phyloP scores from a whole-genome alignment of 2,797 vertebrate species.

The Paramormyrops hopkinsi region DNA sequence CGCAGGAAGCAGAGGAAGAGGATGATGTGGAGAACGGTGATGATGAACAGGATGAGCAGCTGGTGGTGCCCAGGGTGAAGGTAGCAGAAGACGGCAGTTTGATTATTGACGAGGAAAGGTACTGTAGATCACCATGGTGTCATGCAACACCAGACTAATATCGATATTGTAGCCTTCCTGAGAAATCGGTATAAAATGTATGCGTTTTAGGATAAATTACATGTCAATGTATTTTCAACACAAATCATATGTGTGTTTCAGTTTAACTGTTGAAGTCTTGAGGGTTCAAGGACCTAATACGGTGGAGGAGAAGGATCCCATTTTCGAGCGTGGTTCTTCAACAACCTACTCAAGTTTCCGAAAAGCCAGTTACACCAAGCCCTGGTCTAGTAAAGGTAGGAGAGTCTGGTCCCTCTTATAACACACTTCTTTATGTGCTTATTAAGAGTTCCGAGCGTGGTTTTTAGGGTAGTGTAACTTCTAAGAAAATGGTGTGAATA shows the following conservation, averaged over 20 bases:
- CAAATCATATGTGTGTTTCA: slow-evolving; percentile 47
- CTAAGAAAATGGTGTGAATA: background rate
- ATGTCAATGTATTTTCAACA: background rate
- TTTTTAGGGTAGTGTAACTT: background rate
- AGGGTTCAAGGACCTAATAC: slow-evolving; percentile 81
- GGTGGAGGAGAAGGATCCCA: slow-evolving; percentile 79
- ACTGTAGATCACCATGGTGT: background rate
- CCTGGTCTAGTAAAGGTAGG: slow-evolving; percentile 86
- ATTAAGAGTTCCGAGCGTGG: background rate
- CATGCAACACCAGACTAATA: background rate
- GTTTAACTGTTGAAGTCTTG: slow-evolving; percentile 89
- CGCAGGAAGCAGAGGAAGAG: slow-evolving; percentile 46
- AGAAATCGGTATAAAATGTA: background rate
- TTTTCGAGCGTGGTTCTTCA: slow-evolving; percentile 93
- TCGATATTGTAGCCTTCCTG: background rate
- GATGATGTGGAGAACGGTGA: slow-evolving; percentile 43
- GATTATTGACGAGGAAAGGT: slow-evolving; percentile 96
- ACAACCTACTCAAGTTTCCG: slow-evolving; percentile 96
- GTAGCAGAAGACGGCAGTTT: slow-evolving; percentile 95
- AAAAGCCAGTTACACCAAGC: slow-evolving; percentile 77
- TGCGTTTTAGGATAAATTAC: background rate
- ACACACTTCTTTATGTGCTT: background rate
- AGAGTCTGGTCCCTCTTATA: background rate
- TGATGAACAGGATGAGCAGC: slow-evolving; percentile 62
- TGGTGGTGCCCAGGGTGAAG: slow-evolving; percentile 87